These are phyloP conservation scores for Ptilonorhynchus violaceus DNA, from an alignment of 2,113 vertebrate genomes.

Conservation along the genomic window DNA sequence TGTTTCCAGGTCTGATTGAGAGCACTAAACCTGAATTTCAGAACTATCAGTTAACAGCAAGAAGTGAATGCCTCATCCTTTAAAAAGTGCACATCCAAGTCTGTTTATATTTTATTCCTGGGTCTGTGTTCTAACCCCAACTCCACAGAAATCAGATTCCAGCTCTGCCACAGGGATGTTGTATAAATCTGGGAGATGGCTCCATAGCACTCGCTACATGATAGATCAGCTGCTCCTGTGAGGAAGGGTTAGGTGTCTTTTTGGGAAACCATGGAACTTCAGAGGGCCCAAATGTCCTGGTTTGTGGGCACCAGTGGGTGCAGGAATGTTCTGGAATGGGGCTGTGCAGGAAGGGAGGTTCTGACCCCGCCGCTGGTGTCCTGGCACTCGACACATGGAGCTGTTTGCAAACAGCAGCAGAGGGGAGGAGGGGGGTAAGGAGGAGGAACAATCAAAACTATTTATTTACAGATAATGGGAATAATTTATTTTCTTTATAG, in stretches of 20 bases:
- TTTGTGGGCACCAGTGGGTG: background rate
- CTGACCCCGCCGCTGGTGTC: background rate
- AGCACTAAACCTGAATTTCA: conserved; percentile 1
- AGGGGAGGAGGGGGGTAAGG: background rate
- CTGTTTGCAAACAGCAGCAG: background rate
- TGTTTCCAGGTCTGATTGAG: background rate
- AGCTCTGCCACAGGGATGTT: background rate
- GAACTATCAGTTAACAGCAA: background rate
- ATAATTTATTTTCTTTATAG: background rate
- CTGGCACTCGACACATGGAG: background rate
- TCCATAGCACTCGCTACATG: background rate
- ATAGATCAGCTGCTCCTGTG: background rate
- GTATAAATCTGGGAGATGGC: background rate
- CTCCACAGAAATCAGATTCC: conserved; percentile 30
- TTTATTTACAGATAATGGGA: background rate
- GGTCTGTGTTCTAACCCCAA: background rate
- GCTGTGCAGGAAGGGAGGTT: background rate
- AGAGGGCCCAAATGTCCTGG: background rate
- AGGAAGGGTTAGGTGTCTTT: background rate
- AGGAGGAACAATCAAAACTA: background rate
- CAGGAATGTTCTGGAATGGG: background rate
- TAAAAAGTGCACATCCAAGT: background rate
- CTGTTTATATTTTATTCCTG: background rate
- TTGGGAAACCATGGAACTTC: background rate
- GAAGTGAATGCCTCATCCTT: background rate